phyloP scores from a whole-genome alignment of 1,140 invertebrate genomes.

The Calephelis nemesis region DNA sequence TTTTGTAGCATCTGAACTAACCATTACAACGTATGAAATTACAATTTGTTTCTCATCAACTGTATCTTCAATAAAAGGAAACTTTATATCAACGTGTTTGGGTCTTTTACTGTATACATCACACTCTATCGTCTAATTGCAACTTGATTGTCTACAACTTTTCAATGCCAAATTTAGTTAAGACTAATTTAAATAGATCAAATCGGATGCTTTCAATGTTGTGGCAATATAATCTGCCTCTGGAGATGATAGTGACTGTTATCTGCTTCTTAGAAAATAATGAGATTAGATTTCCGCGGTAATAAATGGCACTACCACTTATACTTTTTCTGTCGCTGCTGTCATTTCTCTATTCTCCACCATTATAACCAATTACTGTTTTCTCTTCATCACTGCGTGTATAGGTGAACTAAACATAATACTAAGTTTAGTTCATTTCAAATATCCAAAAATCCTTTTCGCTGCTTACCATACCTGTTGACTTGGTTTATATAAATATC shows the following conservation, averaged over 20 bases:
- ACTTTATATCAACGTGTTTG: too few species aligned
- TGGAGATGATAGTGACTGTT: background rate
- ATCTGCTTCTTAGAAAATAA: background rate
- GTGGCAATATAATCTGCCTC: too few species aligned
- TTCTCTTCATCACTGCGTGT: background rate
- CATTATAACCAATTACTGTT: background rate
- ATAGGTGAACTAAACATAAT: background rate
- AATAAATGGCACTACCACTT: background rate
- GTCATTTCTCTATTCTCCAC: conserved; percentile 2
- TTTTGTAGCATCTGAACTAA: too few species aligned
- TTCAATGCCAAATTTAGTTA: background rate
- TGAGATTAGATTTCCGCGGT: background rate
- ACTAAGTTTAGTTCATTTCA: too few species aligned
- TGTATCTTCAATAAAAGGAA: too few species aligned
- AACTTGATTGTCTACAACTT: background rate
- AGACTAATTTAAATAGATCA: too few species aligned
- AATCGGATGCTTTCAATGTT: background rate
- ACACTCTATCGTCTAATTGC: too few species aligned
- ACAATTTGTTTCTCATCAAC: too few species aligned
- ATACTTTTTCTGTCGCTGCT: background rate
- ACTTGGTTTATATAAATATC: too few species aligned
- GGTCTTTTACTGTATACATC: too few species aligned
- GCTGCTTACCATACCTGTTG: background rate
- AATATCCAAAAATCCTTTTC: background rate
- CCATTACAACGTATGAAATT: too few species aligned